Conservation (phyloP, 2,797 vertebrate genomes). For the Lerista edwardsae region DNA sequence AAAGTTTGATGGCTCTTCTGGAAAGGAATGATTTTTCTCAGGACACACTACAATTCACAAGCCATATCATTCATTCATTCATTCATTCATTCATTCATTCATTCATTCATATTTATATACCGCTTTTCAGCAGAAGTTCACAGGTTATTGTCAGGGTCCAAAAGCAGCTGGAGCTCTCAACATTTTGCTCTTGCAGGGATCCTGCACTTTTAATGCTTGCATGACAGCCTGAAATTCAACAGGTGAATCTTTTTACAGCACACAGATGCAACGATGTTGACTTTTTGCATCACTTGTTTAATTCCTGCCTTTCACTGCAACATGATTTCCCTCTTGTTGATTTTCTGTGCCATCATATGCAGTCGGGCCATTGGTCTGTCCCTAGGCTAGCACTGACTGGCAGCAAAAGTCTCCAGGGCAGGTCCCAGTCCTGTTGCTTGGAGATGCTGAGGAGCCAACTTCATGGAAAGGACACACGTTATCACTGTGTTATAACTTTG, state of each 20-base stretch:
- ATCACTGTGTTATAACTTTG: background rate
- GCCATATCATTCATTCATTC: too few relatives aligned
- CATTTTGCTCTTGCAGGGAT: background rate
- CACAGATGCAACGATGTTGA: background rate
- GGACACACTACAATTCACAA: background rate
- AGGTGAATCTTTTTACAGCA: too few relatives aligned
- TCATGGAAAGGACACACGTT: background rate
- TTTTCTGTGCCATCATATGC: background rate
- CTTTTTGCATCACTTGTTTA: background rate
- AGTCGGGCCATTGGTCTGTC: background rate
- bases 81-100: too few relatives aligned
- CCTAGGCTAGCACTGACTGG: background rate
- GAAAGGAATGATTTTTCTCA: background rate
- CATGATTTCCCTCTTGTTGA: background rate
- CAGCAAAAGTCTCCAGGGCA: background rate
- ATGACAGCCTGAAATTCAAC: too few relatives aligned
- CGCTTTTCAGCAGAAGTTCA: too few relatives aligned
- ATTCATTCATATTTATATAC: too few relatives aligned
- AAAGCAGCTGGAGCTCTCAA: background rate
- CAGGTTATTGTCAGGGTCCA: background rate
- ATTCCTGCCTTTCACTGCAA: background rate
- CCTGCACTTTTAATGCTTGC: background rate
- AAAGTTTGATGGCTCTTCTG: background rate
- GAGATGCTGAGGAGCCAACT: background rate
- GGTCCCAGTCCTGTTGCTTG: background rate